Conservation (phyloP, 1,140 invertebrate species). For the Anastrepha ludens region DNA sequence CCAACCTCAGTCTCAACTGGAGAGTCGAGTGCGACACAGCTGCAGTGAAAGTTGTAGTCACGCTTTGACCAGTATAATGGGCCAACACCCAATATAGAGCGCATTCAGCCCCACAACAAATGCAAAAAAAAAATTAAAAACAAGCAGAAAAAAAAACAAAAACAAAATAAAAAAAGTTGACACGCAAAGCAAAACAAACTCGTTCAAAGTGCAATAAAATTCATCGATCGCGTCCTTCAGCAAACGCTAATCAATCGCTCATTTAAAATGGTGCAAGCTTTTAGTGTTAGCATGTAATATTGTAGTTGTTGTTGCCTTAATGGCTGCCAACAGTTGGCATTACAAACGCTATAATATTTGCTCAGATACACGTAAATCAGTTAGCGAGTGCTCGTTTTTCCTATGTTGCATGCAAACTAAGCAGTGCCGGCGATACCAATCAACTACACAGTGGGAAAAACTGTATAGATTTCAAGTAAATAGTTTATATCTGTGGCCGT, state of each 20-base stretch:
- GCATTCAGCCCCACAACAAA: background rate
- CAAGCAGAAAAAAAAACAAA: background rate
- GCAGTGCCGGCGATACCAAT: background rate
- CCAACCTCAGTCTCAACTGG: constrained; percentile 10
- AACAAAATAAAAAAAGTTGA: too few relatives aligned
- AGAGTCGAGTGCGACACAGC: background rate
- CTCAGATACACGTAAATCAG: background rate
- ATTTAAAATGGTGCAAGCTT: constrained; percentile 45
- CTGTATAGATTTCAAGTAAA: background rate
- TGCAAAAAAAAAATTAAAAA: background rate
- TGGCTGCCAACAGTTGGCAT: background rate
- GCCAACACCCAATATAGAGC: constrained; percentile 22
- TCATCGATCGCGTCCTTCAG: constrained; percentile 38
- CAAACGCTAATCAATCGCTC: constrained; percentile 42
- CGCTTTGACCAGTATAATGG: constrained; percentile 14
- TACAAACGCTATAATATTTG: background rate
- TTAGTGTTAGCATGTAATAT: background rate
- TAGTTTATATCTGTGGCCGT: too few relatives aligned
- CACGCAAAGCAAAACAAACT: background rate
- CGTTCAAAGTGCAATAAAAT: constrained; percentile 36
- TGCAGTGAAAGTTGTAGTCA: constrained; percentile 42
- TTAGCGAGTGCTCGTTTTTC: constrained; percentile 5
- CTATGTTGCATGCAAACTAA: constrained; percentile 8
- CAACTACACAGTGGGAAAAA: background rate
- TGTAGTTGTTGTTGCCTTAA: background rate